Conservation (phyloP, 1,140 invertebrate genomes). For the Epicauta chinensis region DNA sequence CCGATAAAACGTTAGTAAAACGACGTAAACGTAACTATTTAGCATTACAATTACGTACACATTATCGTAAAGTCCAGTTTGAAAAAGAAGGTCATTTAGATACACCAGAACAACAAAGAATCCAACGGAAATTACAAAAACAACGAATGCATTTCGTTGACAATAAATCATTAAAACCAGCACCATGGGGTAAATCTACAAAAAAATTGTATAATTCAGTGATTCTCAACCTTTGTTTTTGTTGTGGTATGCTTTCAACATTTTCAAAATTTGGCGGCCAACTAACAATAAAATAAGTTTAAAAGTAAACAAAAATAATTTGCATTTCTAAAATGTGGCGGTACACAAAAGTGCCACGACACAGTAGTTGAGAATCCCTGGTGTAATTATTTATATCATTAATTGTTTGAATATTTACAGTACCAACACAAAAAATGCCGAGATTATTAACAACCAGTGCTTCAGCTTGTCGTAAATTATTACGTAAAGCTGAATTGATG, state of each 20-base stretch:
- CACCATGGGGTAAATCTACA: constrained; percentile 70
- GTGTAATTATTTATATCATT: no score
- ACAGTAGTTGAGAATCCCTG: no score
- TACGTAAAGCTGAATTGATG: constrained; percentile 84
- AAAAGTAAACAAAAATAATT: no score
- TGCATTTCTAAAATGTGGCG: no score
- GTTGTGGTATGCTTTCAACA: no score
- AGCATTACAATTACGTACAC: constrained; percentile 75
- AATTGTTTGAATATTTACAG: no score
- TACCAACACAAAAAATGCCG: constrained; percentile 91
- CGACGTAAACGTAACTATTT: constrained; percentile 82
- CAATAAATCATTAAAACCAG: constrained; percentile 66
- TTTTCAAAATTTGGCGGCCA: no score
- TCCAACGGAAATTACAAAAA: constrained; percentile 70
- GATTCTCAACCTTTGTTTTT: no score
- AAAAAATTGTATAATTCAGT: no score
- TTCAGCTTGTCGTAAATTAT: constrained; percentile 75
- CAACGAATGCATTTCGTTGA: constrained; percentile 68
- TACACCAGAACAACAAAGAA: constrained; percentile 63
- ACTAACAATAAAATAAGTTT: background rate
- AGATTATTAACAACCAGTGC: constrained; percentile 84
- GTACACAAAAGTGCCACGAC: no score
- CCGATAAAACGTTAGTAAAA: constrained; percentile 73
- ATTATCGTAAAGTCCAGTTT: constrained; percentile 55
- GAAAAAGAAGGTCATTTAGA: constrained; percentile 49